Base-by-base conservation (phyloP, 2,113 vertebrate species). In the Peromyscus polionotus region DNA sequence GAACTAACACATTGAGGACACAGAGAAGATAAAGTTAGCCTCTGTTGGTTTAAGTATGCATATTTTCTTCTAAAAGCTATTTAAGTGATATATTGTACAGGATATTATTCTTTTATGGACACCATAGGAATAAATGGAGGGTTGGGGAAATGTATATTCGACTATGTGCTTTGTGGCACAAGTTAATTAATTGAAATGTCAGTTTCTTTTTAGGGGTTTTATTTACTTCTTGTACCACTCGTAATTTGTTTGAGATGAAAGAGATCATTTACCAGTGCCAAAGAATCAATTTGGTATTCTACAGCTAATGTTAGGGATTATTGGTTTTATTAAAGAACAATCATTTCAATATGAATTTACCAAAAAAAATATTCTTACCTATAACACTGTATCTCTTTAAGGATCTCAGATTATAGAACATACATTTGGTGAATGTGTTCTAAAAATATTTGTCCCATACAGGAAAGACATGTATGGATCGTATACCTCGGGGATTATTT, bases 311-410 rank as follows among this genome's bases (percentile, higher is more conserved):
- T 63, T 90, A 87, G 12, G 2, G 7, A 42, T 95, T 80, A 54
- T 67, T 57, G 22, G 28, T 94, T 86, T 96, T 89, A 68, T 6
- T 87, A 70, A 92, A 70, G 11, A 70, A 91, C 3, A 84, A 68
- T 3, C 16, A 20, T 79, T 84, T 75, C 7, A 20, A 24, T 51
- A 61, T 61, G 1, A 61, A 54, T 88, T 87, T 63, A 83, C 2
- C 6, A 77, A 45, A 92, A 42, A 42, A 57, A 88, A 51, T 67
- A 31, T 33, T 80, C 72, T 90, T 96, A 11, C 13, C 13, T 75
- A 12, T 65, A 91, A 76, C 7, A n/a, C 31, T 65, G 3, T 76
- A 19, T 45, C 8, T 75, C 13, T 10, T 83, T 72, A n/a, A 2
- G 13, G 4, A 9, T 51, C 7, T 67, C 31, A 77, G 26, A 88